These are phyloP conservation scores for Belonocnema kinseyi DNA, from an alignment of 1,140 invertebrate species.

Conservation along the genomic window DNA sequence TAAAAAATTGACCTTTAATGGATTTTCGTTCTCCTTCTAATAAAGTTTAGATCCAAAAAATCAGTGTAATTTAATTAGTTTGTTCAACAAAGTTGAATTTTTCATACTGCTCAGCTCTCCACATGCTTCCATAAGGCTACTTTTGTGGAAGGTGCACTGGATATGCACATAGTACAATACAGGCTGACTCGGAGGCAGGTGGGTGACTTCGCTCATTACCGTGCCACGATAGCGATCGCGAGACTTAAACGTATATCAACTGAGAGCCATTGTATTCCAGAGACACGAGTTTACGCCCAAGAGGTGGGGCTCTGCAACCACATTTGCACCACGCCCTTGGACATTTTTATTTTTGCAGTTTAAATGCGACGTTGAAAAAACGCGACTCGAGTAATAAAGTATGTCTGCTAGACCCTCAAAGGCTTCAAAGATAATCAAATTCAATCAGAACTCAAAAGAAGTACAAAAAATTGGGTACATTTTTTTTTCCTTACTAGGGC, in stretches of 20 bases:
- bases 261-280: conserved; percentile 56
- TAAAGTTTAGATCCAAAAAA: too few relatives aligned
- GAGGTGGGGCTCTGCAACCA: conserved; percentile 55
- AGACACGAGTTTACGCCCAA: conserved; percentile 58
- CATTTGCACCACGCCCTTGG: conserved; percentile 59
- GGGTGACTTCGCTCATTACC: conserved; percentile 63
- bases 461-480: neutral
- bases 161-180: neutral
- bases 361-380: conserved; percentile 41
- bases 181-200: conserved; percentile 52
- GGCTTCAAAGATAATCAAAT: too few relatives aligned
- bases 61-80: too few relatives aligned
- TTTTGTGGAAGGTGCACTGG: neutral
- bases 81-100: too few relatives aligned
- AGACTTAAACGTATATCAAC: conserved; percentile 54
- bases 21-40: too few relatives aligned
- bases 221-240: conserved; percentile 57
- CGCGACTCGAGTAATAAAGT: neutral
- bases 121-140: too few relatives aligned
- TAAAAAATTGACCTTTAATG: too few relatives aligned
- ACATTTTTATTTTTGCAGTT: conserved; percentile 52
- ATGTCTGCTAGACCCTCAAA: neutral
- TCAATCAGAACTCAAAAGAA: too few relatives aligned
- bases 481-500: neutral
- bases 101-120: too few relatives aligned